phyloP scores from a whole-genome alignment of 2,888 invertebrate genomes.

The Apotomis betuletana region DNA sequence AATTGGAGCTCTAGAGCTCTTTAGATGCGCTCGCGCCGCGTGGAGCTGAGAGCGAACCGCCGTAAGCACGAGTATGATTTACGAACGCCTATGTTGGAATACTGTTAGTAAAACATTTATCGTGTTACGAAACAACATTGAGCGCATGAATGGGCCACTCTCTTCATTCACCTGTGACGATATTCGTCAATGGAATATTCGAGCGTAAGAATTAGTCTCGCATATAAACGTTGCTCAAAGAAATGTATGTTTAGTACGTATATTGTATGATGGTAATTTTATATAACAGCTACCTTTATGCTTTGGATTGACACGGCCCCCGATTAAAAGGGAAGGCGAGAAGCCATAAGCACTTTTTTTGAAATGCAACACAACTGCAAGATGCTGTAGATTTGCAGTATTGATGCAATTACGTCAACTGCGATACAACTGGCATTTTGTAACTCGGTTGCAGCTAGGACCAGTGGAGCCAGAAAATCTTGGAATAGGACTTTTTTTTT shows the following conservation, averaged over 20 bases:
- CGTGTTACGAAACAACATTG: constrained; percentile 42
- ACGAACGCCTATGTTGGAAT: background rate
- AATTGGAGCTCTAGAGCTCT: background rate
- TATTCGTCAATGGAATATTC: constrained; percentile 29
- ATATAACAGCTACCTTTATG: no score
- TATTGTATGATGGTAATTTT: background rate
- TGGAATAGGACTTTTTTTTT: no score
- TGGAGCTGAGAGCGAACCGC: background rate
- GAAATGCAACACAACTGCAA: no score
- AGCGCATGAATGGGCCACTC: constrained; percentile 50
- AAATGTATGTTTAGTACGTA: background rate
- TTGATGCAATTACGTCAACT: no score
- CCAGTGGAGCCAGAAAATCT: no score
- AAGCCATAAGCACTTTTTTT: no score
- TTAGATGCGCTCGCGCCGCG: background rate
- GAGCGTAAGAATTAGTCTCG: constrained; percentile 35
- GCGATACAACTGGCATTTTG: no score
- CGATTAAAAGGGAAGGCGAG: no score
- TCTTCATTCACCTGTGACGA: constrained; percentile 44
- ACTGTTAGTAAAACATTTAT: constrained; percentile 7
- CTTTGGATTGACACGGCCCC: no score
- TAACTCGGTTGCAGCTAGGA: no score
- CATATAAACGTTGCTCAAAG: constrained; percentile 20
- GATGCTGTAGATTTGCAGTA: no score
- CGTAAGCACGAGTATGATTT: background rate